Base-by-base conservation (phyloP, 2,113 vertebrate genomes). In the Passer domesticus region DNA sequence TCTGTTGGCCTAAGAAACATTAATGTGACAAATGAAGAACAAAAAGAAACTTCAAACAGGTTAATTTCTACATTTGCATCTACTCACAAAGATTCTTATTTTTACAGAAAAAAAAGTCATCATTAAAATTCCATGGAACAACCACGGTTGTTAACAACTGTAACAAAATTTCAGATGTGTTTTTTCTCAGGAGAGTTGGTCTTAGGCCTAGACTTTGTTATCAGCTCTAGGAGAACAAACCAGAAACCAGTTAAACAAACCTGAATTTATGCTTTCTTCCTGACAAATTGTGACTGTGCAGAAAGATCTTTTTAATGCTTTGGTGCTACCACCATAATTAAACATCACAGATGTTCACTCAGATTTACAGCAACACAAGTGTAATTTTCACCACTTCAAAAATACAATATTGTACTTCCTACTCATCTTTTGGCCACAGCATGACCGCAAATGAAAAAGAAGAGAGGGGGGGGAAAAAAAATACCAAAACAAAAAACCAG, bases 1-100 rank as follows among this genome's bases (percentile, higher is more conserved):
- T 84, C 92, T 91, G 53, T 41, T 87, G 56, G 28, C n/a, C 82
- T 95, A 68, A 91, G 74, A 85, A 89, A 55, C 28, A 58, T 89
- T 50, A 94, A 81, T 63, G 37, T n/a, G 20, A 89, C 47, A 90
- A 94, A 86, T 21, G 9, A 96, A 91, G 33, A 90, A 66, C 15
- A 78, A 87, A 78, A 94, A 80, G 27, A 86, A 52, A 18, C 30
- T 21, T 72, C 22, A 10, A 28, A 41, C 19, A 94, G 41, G 76
- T 82, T 10, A 82, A 81, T 56, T 87, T 84, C 50, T 58, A 68
- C 24, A 37, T 84, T 94, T 95, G 22, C 12, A 69, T 73, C 68
- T 87, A 73, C 72, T 95, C 69, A 86, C 37, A 94, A 94, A 90
- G 60, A 18, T 49, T 56, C n/a, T 28, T 11, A 66, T 62, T 79